A percentile compares a stretch with the other conserved stretches of the same genome.
Conservation (phyloP, 2,797 vertebrate genomes). For the Crenichthys baileyi region DNA sequence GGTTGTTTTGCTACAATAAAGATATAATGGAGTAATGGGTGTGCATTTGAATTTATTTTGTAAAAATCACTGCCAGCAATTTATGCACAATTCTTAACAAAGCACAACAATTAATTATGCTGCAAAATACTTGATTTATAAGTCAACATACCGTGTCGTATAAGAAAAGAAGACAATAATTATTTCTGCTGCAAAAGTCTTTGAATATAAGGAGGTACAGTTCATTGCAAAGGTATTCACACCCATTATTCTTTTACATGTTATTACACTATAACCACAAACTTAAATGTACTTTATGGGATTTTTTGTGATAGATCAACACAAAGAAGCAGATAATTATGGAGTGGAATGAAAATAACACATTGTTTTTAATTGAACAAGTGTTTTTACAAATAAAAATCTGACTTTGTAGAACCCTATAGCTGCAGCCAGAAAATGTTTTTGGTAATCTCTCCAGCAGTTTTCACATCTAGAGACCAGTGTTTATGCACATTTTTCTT, state of each 20-base stretch:
- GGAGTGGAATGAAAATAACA: not conserved
- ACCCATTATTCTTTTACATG: not conserved
- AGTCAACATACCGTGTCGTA: not conserved
- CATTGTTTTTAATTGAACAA: not conserved
- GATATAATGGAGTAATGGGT: slow-evolving; percentile 35
- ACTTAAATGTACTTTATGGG: not conserved
- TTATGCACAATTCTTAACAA: slow-evolving; percentile 2
- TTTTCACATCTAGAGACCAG: too few relatives aligned
- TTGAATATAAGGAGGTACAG: not conserved
- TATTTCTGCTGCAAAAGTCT: not conserved
- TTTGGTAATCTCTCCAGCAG: not conserved
- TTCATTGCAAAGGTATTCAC: not conserved
- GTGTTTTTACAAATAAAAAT: not conserved
- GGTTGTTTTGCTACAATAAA: slow-evolving; percentile 71
- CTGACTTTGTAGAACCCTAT: not conserved
- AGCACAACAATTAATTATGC: not conserved
- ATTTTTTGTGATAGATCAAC: not conserved
- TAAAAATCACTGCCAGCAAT: not conserved
- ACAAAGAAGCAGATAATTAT: not conserved
- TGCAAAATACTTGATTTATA: not conserved
- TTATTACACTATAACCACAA: not conserved
- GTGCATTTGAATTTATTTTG: slow-evolving; percentile 26
- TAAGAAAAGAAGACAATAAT: not conserved
- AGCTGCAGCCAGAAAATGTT: not conserved
- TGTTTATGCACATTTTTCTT: not conserved